A percentile compares a stretch with the other conserved stretches of the same genome.
These are phyloP conservation scores for Plagiodera versicolora DNA, from an alignment of 2,888 invertebrate species.

Conservation along the genomic window DNA sequence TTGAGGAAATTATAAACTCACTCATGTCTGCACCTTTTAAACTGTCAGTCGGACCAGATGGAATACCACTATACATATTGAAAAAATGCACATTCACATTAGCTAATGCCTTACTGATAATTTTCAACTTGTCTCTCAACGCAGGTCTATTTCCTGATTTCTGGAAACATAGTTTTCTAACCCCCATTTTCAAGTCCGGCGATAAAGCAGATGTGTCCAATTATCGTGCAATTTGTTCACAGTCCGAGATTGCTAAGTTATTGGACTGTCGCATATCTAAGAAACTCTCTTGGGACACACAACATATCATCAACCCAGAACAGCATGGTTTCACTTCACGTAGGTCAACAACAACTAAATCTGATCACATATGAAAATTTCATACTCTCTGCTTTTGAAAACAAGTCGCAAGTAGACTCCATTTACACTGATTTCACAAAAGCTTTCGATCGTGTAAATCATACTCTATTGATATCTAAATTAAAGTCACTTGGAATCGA, in stretches of 20 bases:
- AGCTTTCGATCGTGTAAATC: conserved; percentile 19
- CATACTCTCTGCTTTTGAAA: conserved; percentile 15
- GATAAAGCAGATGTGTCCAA: neutral
- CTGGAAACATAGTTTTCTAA: conserved; percentile 4
- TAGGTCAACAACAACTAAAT: conserved; percentile 2
- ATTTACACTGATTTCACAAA: neutral
- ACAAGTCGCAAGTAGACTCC: conserved; percentile 11
- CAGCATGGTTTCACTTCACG: neutral
- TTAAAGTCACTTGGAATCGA: no score
- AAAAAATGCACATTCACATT: conserved; percentile 7
- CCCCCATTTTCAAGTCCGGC: neutral
- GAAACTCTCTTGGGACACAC: conserved; percentile 6
- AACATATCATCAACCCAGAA: neutral
- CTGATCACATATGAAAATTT: conserved; percentile 6
- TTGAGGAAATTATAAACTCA: conserved; percentile 6
- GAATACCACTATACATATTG: conserved; percentile 2
- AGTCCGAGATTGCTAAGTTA: conserved; percentile 3
- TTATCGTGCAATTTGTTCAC: conserved; percentile 5
- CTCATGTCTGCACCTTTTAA: conserved; percentile 3
- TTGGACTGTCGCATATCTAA: conserved; percentile 1
- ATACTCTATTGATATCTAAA: no score
- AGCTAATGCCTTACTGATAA: no score
- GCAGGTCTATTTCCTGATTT: neutral
- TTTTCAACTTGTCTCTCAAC: neutral
- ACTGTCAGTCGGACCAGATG: conserved; percentile 1